Evolutionary conservation across 2,797 vertebrate species (phyloP), one percentile per base, ranked within the genome.

Genomic region (Thunnus albacares): DNA sequence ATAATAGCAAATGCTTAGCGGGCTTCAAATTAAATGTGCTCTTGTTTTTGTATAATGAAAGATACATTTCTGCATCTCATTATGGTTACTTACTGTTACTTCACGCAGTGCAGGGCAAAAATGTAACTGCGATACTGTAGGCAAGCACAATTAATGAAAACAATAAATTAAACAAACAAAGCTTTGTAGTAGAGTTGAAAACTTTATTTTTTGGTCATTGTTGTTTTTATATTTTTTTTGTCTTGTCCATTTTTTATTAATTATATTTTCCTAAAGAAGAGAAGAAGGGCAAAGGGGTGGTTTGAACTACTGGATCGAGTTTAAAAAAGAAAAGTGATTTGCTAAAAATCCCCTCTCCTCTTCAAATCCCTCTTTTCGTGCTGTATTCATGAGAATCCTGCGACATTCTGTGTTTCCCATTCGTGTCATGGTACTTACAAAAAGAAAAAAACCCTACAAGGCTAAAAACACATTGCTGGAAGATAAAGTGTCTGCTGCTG

Each of bases 151-250:
- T 62, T 66, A 76, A 79, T 47, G 4, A 65, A 52, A 8, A 5
- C 8, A 90, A 89, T 83, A 78, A 91, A 94, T 71, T 49, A 65
- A 71, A 71, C 11, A 41, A 77, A 72, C 65, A 77, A 61, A 65
- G 8, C 51, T 64, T 76, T 87, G 87, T 87, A 89, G 91, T 95
- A 91, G 87, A 94, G 93, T 94, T 94, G 92, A 94, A 94, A 95
- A 94, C 94, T 94, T 94, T 95, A 94, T 94, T 94, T 95, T 94
- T 94, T 93, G 88, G 90, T 92, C 86, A 85, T 93, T 93, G 81
- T 91, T 86, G 69, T 88, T 94, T 93, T 92, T 70, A 82, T 62
- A 17, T 85, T 93, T 95, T 95, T 94, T 94, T 95, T 93, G 87
- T 91, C 83, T 92, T 89, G 88, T 92, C 83, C 82, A 82, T 94